Evolutionary conservation across 2,797 vertebrate species (phyloP).

Genomic region (Pelochelys cantorii): DNA sequence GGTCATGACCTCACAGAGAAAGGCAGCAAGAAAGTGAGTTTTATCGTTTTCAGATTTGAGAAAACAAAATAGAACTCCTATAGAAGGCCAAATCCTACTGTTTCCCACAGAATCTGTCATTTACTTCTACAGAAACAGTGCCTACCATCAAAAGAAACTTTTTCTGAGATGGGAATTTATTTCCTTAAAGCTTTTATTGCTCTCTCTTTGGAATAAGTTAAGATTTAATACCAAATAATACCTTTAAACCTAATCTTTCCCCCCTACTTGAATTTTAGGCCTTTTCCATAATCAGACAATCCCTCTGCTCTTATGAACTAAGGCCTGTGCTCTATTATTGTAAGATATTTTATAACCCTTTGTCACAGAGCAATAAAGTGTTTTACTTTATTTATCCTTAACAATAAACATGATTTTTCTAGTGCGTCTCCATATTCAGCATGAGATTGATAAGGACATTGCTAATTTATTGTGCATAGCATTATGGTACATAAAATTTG

Average conservation of each 20-base stretch:
- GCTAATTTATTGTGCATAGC: conserved; percentile 78
- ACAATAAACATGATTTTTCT: conserved; percentile 69
- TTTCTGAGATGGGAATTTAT: neutral
- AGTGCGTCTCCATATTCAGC: conserved; percentile 68
- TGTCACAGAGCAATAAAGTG: conserved; percentile 62
- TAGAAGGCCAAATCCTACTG: neutral
- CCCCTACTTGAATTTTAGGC: conserved; percentile 50
- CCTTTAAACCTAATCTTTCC: conserved; percentile 42
- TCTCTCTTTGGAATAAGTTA: conserved; percentile 40
- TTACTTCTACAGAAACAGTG: neutral
- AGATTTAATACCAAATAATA: conserved; percentile 62
- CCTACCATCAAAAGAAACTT: conserved; percentile 24
- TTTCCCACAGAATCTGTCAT: neutral
- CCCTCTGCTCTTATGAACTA: conserved; percentile 31
- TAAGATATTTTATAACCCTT: conserved; percentile 63
- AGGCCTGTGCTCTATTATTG: conserved; percentile 28
- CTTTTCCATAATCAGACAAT: conserved; percentile 55
- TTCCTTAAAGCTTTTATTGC: conserved; percentile 50
- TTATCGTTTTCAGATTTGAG: neutral
- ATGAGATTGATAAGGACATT: conserved; percentile 73
- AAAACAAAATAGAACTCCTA: neutral
- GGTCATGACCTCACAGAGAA: neutral
- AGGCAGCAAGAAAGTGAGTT: neutral
- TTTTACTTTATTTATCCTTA: conserved; percentile 79
- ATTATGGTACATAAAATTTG: conserved; percentile 78